These are phyloP conservation scores for Eidolon helvum DNA, from an alignment of 2,113 vertebrate species.

Conservation along the genomic window DNA sequence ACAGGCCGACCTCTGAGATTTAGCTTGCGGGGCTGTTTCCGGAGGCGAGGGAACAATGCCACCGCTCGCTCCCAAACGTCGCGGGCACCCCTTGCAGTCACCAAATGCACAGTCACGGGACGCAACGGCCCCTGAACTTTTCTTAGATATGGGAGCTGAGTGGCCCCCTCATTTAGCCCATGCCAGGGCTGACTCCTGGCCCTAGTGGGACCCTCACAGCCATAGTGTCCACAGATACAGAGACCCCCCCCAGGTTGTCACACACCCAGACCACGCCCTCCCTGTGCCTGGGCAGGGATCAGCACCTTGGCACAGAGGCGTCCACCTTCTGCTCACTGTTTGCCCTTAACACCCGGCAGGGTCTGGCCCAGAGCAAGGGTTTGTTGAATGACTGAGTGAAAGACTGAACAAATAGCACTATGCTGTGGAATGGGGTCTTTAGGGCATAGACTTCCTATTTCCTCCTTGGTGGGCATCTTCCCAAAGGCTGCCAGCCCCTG, in stretches of 20 bases:
- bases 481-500: neutral
- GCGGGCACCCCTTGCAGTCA: fast-evolving
- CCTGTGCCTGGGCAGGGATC: neutral
- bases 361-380: neutral
- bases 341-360: neutral
- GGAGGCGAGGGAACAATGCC: fast-evolving
- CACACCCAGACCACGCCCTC: neutral
- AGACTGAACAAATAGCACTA: fast-evolving
- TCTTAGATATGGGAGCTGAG: neutral
- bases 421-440: neutral
- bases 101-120: fast-evolving
- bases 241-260: neutral
- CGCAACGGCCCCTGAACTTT: fast-evolving
- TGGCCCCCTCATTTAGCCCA: fast-evolving
- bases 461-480: fast-evolving
- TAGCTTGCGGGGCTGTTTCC: neutral
- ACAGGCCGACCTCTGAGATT: neutral
- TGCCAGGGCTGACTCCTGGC: fast-evolving
- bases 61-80: fast-evolving
- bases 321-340: fast-evolving
- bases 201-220: fast-evolving
- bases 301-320: neutral
- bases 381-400: fast-evolving
- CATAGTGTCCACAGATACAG: neutral
- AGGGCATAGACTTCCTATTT: fast-evolving